Evolutionary conservation across 2,888 invertebrate species (phyloP), one percentile per base, ranked within the genome.

Genomic region (Meteorus cinctellus): DNA sequence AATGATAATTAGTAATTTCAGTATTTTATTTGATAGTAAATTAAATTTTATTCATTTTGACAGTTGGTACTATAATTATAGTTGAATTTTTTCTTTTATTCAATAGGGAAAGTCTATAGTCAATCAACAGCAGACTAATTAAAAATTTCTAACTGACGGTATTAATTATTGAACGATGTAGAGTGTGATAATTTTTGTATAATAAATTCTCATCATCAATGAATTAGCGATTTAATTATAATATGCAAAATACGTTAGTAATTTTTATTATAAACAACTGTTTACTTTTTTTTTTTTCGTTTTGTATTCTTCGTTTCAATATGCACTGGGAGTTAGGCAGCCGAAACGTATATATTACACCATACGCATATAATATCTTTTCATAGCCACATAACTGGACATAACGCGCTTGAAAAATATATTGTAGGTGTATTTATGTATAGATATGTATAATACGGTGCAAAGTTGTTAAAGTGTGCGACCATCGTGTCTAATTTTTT

Each of bases 391-490:
- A 69, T 63, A 73, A 68, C 59, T 75, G 48, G 76, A 76, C 59
- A 60, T 66, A 63, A 78, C 65, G 68, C 51, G 67, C 27, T 10
- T 60, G 10, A 76, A 68, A 72, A 63, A 48, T 31, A 60, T 67
- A 41, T 41, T 41, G 41, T 41, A 41, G 8, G 12, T 41, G 12
- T 41, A 41, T 41, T 41, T 41, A 41, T 41, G 41, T 41, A 41
- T 41, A 41, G 8, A 41, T 41, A 74, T 45, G 12, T 10, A 31
- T 10, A 69, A 73, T 69, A 75, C 59, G 60, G 73, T 63, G 36
- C 51, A 70, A 71, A 79, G 51, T 79, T 62, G 66, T 80, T 75
- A 80, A 76, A 69, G 68, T 71, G 75, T 76, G 65, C 79, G 72
- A 70, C 72, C 77, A 78, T 78, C 72, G 77, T 75, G 72, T 72